Evolutionary conservation across 2,797 vertebrate genomes (phyloP).

Genomic region (Hyperoplus immaculatus): DNA sequence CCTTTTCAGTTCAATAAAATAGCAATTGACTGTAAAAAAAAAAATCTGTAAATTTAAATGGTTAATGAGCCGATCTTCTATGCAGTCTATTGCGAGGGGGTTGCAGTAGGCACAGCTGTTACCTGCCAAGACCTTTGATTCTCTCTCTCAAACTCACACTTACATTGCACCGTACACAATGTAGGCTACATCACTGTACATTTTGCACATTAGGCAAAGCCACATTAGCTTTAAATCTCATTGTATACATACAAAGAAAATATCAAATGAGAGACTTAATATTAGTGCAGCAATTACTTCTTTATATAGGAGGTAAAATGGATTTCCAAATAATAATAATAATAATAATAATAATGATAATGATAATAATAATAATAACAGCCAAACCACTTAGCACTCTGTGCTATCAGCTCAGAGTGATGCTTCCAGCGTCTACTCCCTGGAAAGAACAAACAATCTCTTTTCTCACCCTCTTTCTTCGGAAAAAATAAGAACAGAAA

Average conservation of each 20-base stretch:
- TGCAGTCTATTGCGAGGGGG: not conserved
- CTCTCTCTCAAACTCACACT: not conserved
- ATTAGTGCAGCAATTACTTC: not conserved
- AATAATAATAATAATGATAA: not conserved
- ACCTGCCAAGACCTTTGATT: constrained; percentile 10
- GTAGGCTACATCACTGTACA: not conserved
- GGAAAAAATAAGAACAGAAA: constrained; percentile 19
- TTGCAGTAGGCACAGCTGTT: constrained; percentile 6
- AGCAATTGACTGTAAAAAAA: no score
- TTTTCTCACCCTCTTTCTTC: constrained; percentile 11
- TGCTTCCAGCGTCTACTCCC: not conserved
- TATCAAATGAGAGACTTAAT: not conserved
- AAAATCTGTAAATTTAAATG: not conserved
- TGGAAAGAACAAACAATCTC: constrained; percentile 6
- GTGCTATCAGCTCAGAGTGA: constrained; percentile 17
- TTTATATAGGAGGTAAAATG: not conserved
- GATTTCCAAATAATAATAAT: constrained; percentile 14
- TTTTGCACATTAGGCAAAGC: not conserved
- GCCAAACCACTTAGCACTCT: constrained; percentile 17
- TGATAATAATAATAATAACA: not conserved
- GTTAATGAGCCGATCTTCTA: constrained; percentile 2
- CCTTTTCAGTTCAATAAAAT: constrained; percentile 2
- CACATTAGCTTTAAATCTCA: not conserved
- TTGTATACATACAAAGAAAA: not conserved
- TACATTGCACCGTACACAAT: not conserved